These are phyloP conservation scores for Microcebus griseorufus DNA, from an alignment of 2,113 vertebrate species.

Conservation along the genomic window DNA sequence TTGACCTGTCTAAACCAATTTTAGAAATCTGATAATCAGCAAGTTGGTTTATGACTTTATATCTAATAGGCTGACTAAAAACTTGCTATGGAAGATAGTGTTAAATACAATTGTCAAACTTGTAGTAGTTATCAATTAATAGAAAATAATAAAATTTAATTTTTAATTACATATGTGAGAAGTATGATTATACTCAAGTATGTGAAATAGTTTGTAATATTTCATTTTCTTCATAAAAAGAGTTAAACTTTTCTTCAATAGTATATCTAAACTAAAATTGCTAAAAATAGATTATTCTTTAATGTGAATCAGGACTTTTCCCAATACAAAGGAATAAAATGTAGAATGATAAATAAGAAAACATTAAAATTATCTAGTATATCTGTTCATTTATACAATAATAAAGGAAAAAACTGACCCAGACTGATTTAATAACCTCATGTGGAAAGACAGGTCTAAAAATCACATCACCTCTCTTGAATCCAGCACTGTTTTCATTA, in stretches of 20 bases:
- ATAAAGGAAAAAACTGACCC: not conserved
- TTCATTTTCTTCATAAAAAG: not conserved
- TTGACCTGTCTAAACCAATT: not conserved
- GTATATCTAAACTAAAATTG: not conserved
- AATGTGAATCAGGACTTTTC: not conserved
- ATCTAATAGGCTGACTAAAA: not conserved
- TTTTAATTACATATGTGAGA: not conserved
- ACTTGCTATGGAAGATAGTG: not conserved
- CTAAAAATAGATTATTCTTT: not conserved
- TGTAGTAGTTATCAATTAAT: not conserved
- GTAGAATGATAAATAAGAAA: not conserved
- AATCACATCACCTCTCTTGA: not conserved
- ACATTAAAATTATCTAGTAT: not conserved
- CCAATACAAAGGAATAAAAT: not conserved
- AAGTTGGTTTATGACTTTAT: not conserved
- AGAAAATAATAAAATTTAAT: conserved; percentile 2
- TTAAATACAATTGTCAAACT: not conserved
- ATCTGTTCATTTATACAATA: not conserved
- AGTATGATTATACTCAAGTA: not conserved
- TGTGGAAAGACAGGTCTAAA: not conserved
- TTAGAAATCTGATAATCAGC: not conserved
- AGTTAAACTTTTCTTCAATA: not conserved
- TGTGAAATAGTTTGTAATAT: not conserved
- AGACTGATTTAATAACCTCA: not conserved
- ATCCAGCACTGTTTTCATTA: not conserved